Base-by-base conservation (phyloP, 2,888 invertebrate genomes). In the Apoderus coryli region DNA sequence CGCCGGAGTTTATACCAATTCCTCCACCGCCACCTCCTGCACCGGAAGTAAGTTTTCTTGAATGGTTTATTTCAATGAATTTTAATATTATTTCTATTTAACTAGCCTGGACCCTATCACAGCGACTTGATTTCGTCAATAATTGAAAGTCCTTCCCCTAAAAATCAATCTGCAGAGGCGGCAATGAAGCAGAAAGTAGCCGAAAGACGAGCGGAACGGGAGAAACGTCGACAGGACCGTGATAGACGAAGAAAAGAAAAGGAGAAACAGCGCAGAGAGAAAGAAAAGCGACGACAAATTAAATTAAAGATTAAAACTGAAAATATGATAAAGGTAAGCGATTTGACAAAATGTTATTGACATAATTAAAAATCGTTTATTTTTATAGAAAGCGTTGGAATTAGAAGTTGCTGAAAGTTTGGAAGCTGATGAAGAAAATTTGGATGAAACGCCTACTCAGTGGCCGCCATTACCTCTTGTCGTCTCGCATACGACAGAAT, bases 311-410 rank as follows among this genome's bases (percentile, higher is more conserved):
- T 49, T 15, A 54, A 51, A 35, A 57, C 58, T 3, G 60, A 60
- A 40, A 52, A 53, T 35, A 54, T 57, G 50, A 59, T 60, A 19
- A 59, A 59, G 55, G 60, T 59, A 41, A 33, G 35, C 25, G 24
- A 7, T 11, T 10, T 6, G 6, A n/a, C n/a, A 19, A 7, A 19
- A n/a, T 19, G n/a, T n/a, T n/a, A n/a, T 19, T 19, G 19, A 19
- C 6, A 7, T 7, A 19, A 6, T 6, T 14, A 19, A 16, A 32
- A 27, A 27, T 14, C 14, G 14, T 31, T 34, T 5, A 27, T 29
- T 15, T 31, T 43, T 42, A 3, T 34, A 52, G 49, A 44, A 43
- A 37, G 50, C 49, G 2, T 41, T 53, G 6, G 47, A 50, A 37
- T 32, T 47, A 24, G 50, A 50, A 39, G 40, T 38, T 23, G 45